phyloP scores from a whole-genome alignment of 2,113 vertebrate genomes.

The Boulengeromyrus knoepffleri region DNA sequence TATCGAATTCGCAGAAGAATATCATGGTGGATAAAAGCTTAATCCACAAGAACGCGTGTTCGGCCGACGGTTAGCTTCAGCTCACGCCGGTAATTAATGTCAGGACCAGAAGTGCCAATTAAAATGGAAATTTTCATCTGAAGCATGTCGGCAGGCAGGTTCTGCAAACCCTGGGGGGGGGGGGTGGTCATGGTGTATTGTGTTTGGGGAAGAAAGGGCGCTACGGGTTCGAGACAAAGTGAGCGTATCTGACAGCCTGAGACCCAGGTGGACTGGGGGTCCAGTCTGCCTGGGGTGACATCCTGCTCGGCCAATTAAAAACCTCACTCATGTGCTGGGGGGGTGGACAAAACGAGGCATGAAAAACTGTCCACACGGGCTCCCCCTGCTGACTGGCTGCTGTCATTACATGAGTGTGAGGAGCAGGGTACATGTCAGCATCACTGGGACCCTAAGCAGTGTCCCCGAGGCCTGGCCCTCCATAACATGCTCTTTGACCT shows the following conservation, averaged over 20 bases:
- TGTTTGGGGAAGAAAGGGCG: not conserved
- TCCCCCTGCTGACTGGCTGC: not conserved
- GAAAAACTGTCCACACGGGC: not conserved
- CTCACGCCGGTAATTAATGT: constrained; percentile 37
- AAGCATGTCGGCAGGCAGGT: not conserved
- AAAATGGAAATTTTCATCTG: constrained; percentile 27
- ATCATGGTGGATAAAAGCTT: constrained; percentile 51
- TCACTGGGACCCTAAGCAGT: not conserved
- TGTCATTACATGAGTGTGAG: not conserved
- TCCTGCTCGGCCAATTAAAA: not conserved
- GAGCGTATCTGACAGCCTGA: not conserved
- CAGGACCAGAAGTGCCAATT: constrained; percentile 20
- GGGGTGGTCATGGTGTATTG: not conserved
- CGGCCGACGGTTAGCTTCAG: constrained; percentile 36
- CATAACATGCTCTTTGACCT: not conserved
- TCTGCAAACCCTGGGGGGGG: not conserved
- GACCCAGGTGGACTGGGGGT: not conserved
- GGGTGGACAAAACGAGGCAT: not conserved
- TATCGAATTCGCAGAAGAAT: constrained; percentile 46
- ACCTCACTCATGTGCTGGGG: not conserved
- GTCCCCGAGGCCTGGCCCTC: not conserved
- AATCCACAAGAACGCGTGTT: constrained; percentile 39
- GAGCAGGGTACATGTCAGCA: not conserved
- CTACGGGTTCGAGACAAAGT: not conserved
- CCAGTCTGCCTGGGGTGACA: not conserved